Evolutionary conservation across 2,113 vertebrate species (phyloP), one percentile per base, ranked within the genome.

Genomic region (Dermatemys mawii): DNA sequence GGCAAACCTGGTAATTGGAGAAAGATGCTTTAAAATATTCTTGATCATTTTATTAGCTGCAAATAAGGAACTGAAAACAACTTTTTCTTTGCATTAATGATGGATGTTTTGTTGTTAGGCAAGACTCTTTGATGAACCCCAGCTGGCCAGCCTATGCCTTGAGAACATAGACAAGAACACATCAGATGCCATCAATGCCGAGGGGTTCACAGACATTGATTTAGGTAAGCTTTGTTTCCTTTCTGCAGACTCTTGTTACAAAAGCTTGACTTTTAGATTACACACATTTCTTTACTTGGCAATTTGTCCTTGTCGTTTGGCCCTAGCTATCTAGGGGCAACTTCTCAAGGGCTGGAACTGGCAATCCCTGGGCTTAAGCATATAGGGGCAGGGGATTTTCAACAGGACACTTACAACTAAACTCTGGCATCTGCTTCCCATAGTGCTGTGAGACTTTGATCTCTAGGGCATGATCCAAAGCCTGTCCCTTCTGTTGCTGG

Each of bases 151-250:
- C 97, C 98, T 99, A 80, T 99, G 99, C 93, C 97, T 99, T 50
- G 99, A 99, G 97, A 99, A 99, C 97, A 99, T 99, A 4, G 99
- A 99, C 95, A 99, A 99, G 97, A 99, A 99, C 97, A 99, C 99
- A 0, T 98, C 99, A 0, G 99, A 99, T 2, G 99, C 99, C 93
- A 98, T 99, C 85, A 98, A 99, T 0, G 99, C 99, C 0, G 99
- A 99, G 95, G 99, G 99, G 78, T 99, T 99, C 89, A 99, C 99
- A 0, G 99, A 99, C 96, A 99, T 99, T 8, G 99, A 99, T 97
- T 96, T 99, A 78, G 99, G 99, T 99, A 97, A 96, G 96, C 50
- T 21, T 38, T 35, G 76, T 32, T 17, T 29, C 41, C 63, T 60
- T 75, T 70, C 63, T 19, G 2, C 5, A 0, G 16, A 70, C 94